A percentile compares a stretch with the other conserved stretches of the same genome.
phyloP scores from a whole-genome alignment of 2,888 invertebrate genomes.

The Nomada fucata region DNA sequence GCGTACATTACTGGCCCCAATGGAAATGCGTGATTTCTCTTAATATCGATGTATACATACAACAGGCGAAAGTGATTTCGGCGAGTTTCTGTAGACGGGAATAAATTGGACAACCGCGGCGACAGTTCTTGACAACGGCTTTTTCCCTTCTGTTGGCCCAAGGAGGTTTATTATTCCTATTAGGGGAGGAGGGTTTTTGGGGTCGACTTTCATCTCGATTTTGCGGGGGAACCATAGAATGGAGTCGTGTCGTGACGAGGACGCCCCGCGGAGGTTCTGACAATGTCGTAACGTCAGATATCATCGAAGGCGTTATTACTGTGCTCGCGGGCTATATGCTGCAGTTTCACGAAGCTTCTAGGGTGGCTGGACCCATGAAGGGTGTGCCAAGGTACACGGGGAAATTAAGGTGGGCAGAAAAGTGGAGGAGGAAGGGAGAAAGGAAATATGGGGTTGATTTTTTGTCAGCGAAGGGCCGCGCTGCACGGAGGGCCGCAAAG shows the following conservation, averaged over 20 bases:
- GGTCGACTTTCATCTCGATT: conserved; percentile 13
- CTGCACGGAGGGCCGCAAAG: conserved; percentile 61
- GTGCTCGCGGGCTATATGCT: conserved; percentile 32
- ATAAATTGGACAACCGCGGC: not conserved
- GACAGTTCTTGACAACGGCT: not conserved
- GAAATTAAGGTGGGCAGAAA: conserved; percentile 54
- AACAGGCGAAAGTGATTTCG: not conserved
- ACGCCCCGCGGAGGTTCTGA: conserved; percentile 22
- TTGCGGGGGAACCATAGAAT: conserved; percentile 28
- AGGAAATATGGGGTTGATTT: conserved; percentile 52
- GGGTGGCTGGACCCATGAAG: conserved; percentile 34
- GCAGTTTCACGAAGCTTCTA: conserved; percentile 35
- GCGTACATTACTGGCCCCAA: not conserved
- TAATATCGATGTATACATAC: not conserved
- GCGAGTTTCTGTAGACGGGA: not conserved
- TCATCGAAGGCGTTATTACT: conserved; percentile 61
- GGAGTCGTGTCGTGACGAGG: not conserved
- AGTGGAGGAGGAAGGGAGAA: conserved; percentile 27
- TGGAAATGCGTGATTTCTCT: not conserved
- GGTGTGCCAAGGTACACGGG: conserved; percentile 20
- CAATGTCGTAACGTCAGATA: conserved; percentile 48
- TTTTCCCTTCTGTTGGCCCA: conserved; percentile 1
- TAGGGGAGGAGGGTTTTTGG: conserved; percentile 1
- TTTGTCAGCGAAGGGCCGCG: conserved; percentile 56
- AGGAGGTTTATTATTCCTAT: conserved; percentile 35